Percentiles rank a stretch among this genome's conserved stretches.
Evolutionary conservation across 1,140 invertebrate species (phyloP).

Genomic region (Drosophila lacteicornis): DNA sequence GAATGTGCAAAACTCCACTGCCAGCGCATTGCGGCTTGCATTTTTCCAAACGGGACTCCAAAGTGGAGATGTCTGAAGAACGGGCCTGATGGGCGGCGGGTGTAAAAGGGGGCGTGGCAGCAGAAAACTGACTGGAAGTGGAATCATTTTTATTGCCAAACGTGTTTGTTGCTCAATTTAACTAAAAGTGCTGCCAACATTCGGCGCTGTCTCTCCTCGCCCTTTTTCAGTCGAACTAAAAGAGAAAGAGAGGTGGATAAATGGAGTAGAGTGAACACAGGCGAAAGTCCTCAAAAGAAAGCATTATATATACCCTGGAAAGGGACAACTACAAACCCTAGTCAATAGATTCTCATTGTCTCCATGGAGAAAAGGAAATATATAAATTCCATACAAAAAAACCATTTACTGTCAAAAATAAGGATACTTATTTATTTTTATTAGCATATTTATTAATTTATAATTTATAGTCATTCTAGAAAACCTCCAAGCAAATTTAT

Average conservation of each 20-base stretch:
- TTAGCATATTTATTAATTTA: too few relatives aligned
- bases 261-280: not conserved
- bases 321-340: too few relatives aligned
- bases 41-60: slow-evolving; percentile 44
- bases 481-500: too few relatives aligned
- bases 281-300: not conserved
- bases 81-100: slow-evolving; percentile 4
- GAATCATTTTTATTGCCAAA: slow-evolving; percentile 83
- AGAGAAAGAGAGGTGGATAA: not conserved
- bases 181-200: slow-evolving; percentile 77
- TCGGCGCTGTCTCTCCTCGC: slow-evolving; percentile 40
- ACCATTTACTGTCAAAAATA: too few relatives aligned
- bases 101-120: slow-evolving; percentile 5
- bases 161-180: slow-evolving; percentile 83
- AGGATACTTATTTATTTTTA: too few relatives aligned
- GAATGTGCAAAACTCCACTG: slow-evolving; percentile 78
- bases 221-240: slow-evolving; percentile 13
- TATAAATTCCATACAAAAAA: too few relatives aligned
- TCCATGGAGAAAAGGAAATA: too few relatives aligned
- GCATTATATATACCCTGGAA: not conserved
- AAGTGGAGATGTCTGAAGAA: slow-evolving; percentile 9
- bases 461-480: too few relatives aligned
- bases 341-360: too few relatives aligned
- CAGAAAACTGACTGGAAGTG: slow-evolving; percentile 32
- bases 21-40: slow-evolving; percentile 77